Base-by-base conservation (phyloP, 92 coral and sea anemone species). In the Zoanthus gigantus region DNA sequence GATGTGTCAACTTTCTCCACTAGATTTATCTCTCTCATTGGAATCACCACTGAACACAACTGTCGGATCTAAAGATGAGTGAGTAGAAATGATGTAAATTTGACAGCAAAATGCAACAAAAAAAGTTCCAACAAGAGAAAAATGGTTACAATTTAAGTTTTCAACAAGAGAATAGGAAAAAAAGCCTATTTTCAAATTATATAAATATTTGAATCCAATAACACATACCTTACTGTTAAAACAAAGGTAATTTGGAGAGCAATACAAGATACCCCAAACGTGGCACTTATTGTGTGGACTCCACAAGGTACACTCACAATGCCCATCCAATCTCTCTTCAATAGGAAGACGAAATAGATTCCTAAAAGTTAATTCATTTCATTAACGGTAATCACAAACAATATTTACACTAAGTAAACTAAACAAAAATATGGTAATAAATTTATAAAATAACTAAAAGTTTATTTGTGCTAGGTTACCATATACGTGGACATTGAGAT, bases 261-360 rank as follows among this genome's bases (percentile, higher is more conserved):
- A 97, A 58, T 97, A 97, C 63, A 97, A 92, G 32, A 83, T 95
- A 71, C 99, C 99, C 97, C 94, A 89, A 68, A 95, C 94, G 34
- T 93, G 97, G 12, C 82, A 86, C 73, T 95, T 97, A 69, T 89
- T 89, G 48, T 97, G 98, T 42, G 99, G 99, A 87, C 98, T 97
- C 99, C 99, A 97, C 73, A 97, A 71, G 0, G 99, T 93, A 67
- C 99, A 97, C 58, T 95, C 99, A 86, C 99, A 97, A 66, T 94
- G 97, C 13, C 99, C 99, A 88, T 97, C 99, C 10, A 97, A 94
- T 58, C 92, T 93, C 86, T 97, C 99, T 83, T 97, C 98, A 79
- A 94, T 84, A 42, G 99, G 99, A 68, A 97, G 95, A 47, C 99
- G 96, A 83, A 97, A 97, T 68, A 95, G 85, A 80, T 97, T 97